Base-by-base conservation (phyloP, 2,797 vertebrate genomes). In the Nannoperca australis region DNA sequence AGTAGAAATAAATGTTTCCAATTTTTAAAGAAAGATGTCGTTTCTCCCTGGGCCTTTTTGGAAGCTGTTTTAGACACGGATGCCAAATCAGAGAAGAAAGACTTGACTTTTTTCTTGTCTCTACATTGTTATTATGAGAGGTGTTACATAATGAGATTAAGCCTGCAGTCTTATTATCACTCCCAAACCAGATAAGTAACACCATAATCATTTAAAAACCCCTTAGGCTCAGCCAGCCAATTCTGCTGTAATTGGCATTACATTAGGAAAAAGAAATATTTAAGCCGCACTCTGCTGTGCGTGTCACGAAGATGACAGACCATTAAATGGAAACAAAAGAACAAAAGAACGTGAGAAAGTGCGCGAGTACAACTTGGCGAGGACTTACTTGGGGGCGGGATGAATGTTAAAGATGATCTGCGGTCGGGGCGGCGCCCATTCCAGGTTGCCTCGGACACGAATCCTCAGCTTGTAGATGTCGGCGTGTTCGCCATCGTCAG, bases 331-430 rank as follows among this genome's bases (percentile, higher is more conserved):
- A 22, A 3, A 44, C 0, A 45, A 36, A 70, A 17, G 2, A 24
- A 30, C 5, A 34, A 47, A 36, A 20, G 2, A 24, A 49, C 45
- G 18, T 7, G 5, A 22, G 1, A 47, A 15, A 44, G 86, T 74
- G 34, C 45, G 1, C 47, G 18, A 40, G 18, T 30, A 27, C 22
- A 55, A 60, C 5, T 4, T 32, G 20, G 10, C 22, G 22, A 10
- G 34, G 54, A 85, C 92, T 96, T 91, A 99, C 98, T 97, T 96
- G n/a, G 97, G 97, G 10, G 97, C 94, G 20, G 96, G 92, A 78
- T 99, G 98, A 82, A 99, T 91, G 40, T 98, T 99, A 87, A 99
- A 99, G 92, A 99, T 99, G 77, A 99, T 99, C 90, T 99, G 98
- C 0, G 98, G 97, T 55, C 98, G 95, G 0, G 98, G 98, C 0